These are phyloP conservation scores for Zele albiditarsus DNA, from an alignment of 2,888 invertebrate genomes.

Conservation along the genomic window DNA sequence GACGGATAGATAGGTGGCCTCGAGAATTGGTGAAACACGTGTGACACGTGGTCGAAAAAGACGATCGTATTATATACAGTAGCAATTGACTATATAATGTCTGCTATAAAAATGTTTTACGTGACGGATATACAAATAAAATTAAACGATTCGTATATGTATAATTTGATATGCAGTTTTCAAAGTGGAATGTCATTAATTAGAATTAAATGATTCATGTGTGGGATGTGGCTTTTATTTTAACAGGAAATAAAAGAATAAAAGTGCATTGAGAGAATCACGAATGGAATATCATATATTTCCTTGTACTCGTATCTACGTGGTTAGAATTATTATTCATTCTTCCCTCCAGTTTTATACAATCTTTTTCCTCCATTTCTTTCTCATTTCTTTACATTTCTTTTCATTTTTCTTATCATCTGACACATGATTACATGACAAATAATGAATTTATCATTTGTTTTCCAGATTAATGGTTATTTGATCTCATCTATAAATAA, in stretches of 20 bases:
- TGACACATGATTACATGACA: background rate
- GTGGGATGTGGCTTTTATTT: background rate
- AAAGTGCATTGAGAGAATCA: background rate
- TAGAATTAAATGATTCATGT: slow-evolving; percentile 2
- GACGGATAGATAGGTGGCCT: slow-evolving; percentile 14
- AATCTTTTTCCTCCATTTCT: background rate
- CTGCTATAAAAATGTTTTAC: background rate
- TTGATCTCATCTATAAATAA: background rate
- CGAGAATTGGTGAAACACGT: slow-evolving; percentile 34
- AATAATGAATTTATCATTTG: background rate
- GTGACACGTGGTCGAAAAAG: slow-evolving; percentile 24
- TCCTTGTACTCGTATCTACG: background rate
- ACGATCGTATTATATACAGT: background rate
- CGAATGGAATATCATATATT: background rate
- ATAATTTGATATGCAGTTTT: background rate
- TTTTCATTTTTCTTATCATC: background rate
- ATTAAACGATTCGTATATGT: background rate
- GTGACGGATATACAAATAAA: background rate
- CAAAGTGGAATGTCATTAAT: background rate
- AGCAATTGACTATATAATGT: slow-evolving; percentile 2
- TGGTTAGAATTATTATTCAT: background rate
- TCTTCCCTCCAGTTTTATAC: background rate
- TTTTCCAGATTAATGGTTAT: background rate
- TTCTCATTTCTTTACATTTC: background rate
- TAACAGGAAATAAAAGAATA: background rate